Conservation (phyloP, 2,797 vertebrate species). For the Gymnothorax javanicus region DNA sequence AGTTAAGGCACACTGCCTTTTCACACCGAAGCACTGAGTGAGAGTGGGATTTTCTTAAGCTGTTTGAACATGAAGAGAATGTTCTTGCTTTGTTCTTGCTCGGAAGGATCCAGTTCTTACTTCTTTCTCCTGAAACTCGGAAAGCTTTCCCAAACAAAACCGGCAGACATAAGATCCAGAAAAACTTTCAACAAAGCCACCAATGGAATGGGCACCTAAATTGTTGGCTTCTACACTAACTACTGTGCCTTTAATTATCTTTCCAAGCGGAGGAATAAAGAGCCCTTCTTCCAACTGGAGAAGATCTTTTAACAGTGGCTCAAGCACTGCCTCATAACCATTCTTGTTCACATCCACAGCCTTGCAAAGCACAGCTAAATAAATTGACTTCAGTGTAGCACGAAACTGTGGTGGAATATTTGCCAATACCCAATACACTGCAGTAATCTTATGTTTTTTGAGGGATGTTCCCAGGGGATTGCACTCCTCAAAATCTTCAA, state of each 20-base stretch:
- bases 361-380: slow-evolving; percentile 40
- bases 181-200: slow-evolving; percentile 44
- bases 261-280: slow-evolving; percentile 30
- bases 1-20: slow-evolving; percentile 35
- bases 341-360: slow-evolving; percentile 38
- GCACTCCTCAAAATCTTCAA: no score
- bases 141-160: slow-evolving; percentile 40
- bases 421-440: slow-evolving; percentile 42
- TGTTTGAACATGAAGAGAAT: background rate
- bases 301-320: slow-evolving; percentile 35
- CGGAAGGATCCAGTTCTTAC: slow-evolving; percentile 29
- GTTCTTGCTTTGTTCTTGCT: slow-evolving; percentile 38
- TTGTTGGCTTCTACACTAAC: slow-evolving; percentile 39
- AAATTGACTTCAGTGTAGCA: slow-evolving; percentile 36
- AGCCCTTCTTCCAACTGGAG: slow-evolving; percentile 25
- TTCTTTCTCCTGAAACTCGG: slow-evolving; percentile 34
- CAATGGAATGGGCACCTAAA: slow-evolving; percentile 41
- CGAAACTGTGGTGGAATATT: slow-evolving; percentile 26
- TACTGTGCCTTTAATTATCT: slow-evolving; percentile 35
- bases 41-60: no score
- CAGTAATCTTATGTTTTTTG: slow-evolving; percentile 44
- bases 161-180: slow-evolving; percentile 32
- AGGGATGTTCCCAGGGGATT: slow-evolving; percentile 43
- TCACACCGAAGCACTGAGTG: slow-evolving; percentile 39
- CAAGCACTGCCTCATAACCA: slow-evolving; percentile 28